Evolutionary conservation across 2,113 vertebrate species (phyloP).

Genomic region (Lasiurus borealis): DNA sequence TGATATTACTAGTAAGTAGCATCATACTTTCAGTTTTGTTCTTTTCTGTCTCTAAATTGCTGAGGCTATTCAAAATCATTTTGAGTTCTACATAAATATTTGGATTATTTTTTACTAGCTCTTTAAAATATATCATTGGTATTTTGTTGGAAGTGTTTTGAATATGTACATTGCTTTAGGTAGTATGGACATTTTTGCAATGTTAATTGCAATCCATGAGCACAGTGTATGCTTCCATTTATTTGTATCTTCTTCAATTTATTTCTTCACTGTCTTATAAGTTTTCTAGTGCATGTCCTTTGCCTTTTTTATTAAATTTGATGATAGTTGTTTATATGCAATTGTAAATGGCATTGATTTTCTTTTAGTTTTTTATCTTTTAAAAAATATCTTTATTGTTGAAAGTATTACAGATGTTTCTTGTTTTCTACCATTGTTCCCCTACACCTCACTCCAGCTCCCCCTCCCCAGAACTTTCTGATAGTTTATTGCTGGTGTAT

Average conservation of each 20-base stretch:
- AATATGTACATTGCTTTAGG: not conserved
- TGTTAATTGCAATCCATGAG: no score
- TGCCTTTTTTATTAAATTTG: not conserved
- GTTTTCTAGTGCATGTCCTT: not conserved
- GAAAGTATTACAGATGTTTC: no score
- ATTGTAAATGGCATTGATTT: no score
- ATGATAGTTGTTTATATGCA: not conserved
- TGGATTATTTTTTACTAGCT: not conserved
- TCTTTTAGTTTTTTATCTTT: no score
- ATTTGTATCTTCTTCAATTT: no score
- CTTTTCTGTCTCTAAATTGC: no score
- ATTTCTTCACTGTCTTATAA: no score
- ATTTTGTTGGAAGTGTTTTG: not conserved
- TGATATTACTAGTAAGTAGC: not conserved
- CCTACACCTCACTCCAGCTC: no score
- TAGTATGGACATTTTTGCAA: no score
- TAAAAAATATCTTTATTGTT: no score
- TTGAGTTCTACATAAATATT: not conserved
- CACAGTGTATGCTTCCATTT: no score
- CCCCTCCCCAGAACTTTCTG: not conserved
- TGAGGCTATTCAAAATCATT: not conserved
- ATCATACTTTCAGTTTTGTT: not conserved
- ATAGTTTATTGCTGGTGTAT: not conserved
- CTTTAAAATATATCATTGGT: not conserved
- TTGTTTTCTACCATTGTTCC: no score